Percentiles rank a stretch among this genome's conserved stretches.
phyloP scores from a whole-genome alignment of 2,113 vertebrate species.

The Otolemur garnettii region DNA sequence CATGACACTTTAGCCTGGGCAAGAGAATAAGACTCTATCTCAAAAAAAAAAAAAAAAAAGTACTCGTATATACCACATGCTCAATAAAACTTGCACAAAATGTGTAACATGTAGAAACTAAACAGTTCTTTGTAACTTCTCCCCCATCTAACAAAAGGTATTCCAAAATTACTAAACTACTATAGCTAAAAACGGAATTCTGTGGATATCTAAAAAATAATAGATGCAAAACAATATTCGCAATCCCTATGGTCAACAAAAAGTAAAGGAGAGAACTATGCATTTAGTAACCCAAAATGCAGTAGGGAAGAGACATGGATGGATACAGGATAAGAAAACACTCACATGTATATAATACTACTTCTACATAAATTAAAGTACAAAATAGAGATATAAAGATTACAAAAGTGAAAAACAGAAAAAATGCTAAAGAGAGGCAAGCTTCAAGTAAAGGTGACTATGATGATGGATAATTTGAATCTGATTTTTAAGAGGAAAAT shows the following conservation, averaged over 20 bases:
- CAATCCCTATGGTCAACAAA: neutral
- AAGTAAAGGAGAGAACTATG: neutral
- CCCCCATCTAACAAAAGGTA: neutral
- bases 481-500: neutral
- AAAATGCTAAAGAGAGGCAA: neutral
- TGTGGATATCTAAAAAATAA: neutral
- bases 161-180: neutral
- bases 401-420: neutral
- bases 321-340: neutral
- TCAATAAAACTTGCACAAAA: neutral
- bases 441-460: neutral
- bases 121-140: neutral
- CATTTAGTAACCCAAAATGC: neutral
- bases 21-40: too few species aligned
- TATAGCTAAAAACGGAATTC: neutral
- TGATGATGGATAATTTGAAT: neutral
- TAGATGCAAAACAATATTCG: neutral
- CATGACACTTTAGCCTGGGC: too few species aligned
- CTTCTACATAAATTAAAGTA: neutral
- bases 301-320: fast-evolving
- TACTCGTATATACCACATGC: neutral
- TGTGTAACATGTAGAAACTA: neutral
- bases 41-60: too few species aligned
- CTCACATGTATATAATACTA: fast-evolving
- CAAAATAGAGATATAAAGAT: neutral